Percentiles rank a stretch among this genome's conserved stretches.
Evolutionary conservation across 2,797 vertebrate species (phyloP).

Genomic region (Falco novaeseelandiae): DNA sequence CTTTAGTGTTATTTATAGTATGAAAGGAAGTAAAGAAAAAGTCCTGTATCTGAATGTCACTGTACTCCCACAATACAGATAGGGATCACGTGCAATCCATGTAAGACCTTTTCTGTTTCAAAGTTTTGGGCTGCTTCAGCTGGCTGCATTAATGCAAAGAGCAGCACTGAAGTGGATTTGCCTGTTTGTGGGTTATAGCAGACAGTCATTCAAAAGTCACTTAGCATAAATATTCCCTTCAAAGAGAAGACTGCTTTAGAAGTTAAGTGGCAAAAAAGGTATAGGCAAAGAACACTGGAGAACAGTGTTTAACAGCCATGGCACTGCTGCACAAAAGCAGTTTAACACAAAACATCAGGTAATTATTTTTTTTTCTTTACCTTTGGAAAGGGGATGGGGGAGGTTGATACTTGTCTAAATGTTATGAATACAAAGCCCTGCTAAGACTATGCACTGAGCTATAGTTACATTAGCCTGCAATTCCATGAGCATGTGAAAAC

Average conservation of each 20-base stretch:
- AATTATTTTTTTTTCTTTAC: background rate
- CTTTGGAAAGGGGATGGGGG: background rate
- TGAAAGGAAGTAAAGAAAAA: background rate
- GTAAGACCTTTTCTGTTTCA: background rate
- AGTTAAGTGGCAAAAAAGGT: background rate
- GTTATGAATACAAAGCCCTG: background rate
- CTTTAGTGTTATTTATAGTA: background rate
- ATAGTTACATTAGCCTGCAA: background rate
- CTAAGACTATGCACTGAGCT: background rate
- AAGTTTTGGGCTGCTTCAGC: background rate
- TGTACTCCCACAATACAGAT: background rate
- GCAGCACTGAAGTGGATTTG: background rate
- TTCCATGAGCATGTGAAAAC: rapidly evolving
- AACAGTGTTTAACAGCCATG: background rate
- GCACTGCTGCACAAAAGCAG: background rate
- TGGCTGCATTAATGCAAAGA: background rate
- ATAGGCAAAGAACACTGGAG: background rate
- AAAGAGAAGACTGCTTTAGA: background rate
- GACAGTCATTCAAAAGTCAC: background rate
- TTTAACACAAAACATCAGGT: background rate
- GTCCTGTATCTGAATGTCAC: background rate
- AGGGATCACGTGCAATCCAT: rapidly evolving
- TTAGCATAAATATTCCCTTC: background rate
- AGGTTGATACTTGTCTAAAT: background rate
- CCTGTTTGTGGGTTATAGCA: background rate